Evolutionary conservation across 2,113 vertebrate species (phyloP).

Genomic region (Monarcha castaneiventris): DNA sequence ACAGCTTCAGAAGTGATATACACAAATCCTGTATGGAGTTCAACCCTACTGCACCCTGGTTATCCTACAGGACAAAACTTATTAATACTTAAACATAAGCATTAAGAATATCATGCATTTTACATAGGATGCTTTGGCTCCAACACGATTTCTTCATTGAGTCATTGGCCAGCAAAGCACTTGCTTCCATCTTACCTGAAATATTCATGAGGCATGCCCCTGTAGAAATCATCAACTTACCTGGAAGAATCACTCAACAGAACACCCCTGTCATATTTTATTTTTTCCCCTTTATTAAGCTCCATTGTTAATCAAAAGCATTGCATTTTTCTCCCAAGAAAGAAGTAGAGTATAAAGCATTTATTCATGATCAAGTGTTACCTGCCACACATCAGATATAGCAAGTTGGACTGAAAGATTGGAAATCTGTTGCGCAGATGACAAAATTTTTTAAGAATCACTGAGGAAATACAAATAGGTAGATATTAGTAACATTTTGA

Average conservation of each 20-base stretch:
- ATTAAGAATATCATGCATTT: constrained; percentile 76
- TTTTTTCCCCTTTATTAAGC: constrained; percentile 42
- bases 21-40: background rate
- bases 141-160: constrained; percentile 61
- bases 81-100: constrained; percentile 74
- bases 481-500: background rate
- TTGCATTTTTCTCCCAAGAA: background rate
- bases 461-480: background rate
- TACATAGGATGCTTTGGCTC: constrained; percentile 64
- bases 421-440: background rate
- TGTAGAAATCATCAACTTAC: constrained; percentile 58
- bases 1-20: constrained; percentile 50
- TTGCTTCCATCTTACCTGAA: constrained; percentile 54
- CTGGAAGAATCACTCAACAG: constrained; percentile 55
- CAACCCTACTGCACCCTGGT: constrained; percentile 20
- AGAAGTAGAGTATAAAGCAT: constrained; percentile 19
- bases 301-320: constrained; percentile 34
- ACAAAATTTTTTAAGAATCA: constrained; percentile 3
- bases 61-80: constrained; percentile 28
- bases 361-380: background rate
- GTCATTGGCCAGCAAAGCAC: constrained; percentile 36
- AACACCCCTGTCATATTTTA: constrained; percentile 47
- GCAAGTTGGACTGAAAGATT: background rate
- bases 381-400: background rate
- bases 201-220: constrained; percentile 62